phyloP scores from a whole-genome alignment of 2,888 invertebrate species.

The Nowickia ferox region DNA sequence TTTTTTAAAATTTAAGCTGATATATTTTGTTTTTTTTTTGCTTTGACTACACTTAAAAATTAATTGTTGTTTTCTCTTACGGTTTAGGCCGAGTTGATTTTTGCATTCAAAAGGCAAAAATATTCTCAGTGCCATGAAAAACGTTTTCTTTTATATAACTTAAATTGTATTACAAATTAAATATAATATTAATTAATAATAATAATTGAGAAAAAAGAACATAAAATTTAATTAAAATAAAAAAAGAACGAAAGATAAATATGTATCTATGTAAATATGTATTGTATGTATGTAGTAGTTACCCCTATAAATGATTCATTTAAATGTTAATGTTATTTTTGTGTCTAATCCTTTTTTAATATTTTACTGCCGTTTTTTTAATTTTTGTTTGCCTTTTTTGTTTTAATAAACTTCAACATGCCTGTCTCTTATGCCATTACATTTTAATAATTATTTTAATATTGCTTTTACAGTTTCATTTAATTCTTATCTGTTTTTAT shows the following conservation, averaged over 20 bases:
- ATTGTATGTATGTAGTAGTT: constrained; percentile 38
- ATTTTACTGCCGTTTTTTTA: constrained; percentile 50
- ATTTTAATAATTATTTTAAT: constrained; percentile 65
- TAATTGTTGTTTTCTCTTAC: constrained; percentile 82
- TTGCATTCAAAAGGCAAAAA: constrained; percentile 62
- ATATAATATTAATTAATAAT: constrained; percentile 48
- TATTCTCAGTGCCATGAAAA: constrained; percentile 65
- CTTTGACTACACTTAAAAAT: constrained; percentile 74
- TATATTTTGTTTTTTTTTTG: constrained; percentile 60
- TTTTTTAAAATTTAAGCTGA: constrained; percentile 60
- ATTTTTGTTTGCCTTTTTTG: constrained; percentile 39
- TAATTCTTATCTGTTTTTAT: constrained; percentile 69
- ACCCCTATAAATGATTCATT: constrained; percentile 63
- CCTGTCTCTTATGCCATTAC: constrained; percentile 55
- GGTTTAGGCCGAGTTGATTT: constrained; percentile 70
- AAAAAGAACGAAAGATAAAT: constrained; percentile 29
- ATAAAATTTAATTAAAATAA: constrained; percentile 57
- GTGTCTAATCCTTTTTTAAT: constrained; percentile 55
- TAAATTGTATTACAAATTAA: constrained; percentile 42
- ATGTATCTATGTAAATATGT: constrained; percentile 29
- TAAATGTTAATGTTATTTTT: constrained; percentile 68
- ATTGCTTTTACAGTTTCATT: constrained; percentile 72
- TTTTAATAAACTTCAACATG: constrained; percentile 55
- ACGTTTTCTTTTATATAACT: constrained; percentile 57
- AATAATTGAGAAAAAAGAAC: constrained; percentile 24